Evolutionary conservation across 2,888 invertebrate genomes (phyloP).

Genomic region (Melanargia galathea): DNA sequence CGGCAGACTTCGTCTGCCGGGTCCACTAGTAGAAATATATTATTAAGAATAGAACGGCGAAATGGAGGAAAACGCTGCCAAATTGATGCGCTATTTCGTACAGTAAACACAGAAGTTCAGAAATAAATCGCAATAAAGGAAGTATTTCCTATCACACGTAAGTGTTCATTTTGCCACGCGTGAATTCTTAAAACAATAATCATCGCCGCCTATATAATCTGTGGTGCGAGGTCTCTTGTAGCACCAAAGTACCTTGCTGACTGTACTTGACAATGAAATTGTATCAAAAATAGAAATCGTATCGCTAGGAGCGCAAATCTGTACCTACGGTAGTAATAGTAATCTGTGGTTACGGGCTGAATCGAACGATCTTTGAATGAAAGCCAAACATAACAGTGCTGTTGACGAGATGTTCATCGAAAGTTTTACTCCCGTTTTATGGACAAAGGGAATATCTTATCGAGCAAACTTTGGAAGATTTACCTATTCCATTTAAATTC

Average conservation of each 20-base stretch:
- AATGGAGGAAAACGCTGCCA: no score
- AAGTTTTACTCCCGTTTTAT: constrained; percentile 52
- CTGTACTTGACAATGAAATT: constrained; percentile 9
- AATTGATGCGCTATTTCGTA: no score
- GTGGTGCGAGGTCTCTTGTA: no score
- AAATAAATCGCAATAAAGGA: no score
- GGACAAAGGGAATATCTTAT: constrained; percentile 55
- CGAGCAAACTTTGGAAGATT: constrained; percentile 36
- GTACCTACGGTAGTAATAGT: constrained; percentile 11
- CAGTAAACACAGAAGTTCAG: no score
- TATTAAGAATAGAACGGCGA: no score
- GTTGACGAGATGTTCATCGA: constrained; percentile 50
- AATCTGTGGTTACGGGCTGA: constrained; percentile 19
- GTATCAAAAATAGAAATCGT: background rate
- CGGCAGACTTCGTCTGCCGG: no score
- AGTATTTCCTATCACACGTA: no score
- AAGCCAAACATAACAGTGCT: constrained; percentile 57
- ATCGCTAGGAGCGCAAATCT: constrained; percentile 21
- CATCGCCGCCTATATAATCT: no score
- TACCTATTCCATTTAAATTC: background rate
- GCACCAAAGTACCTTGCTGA: background rate
- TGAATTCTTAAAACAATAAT: no score
- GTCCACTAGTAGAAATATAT: no score
- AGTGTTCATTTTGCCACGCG: no score
- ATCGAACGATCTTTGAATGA: constrained; percentile 48